Base-by-base conservation (phyloP, 2,888 invertebrate species). In the Folsomia candida region DNA sequence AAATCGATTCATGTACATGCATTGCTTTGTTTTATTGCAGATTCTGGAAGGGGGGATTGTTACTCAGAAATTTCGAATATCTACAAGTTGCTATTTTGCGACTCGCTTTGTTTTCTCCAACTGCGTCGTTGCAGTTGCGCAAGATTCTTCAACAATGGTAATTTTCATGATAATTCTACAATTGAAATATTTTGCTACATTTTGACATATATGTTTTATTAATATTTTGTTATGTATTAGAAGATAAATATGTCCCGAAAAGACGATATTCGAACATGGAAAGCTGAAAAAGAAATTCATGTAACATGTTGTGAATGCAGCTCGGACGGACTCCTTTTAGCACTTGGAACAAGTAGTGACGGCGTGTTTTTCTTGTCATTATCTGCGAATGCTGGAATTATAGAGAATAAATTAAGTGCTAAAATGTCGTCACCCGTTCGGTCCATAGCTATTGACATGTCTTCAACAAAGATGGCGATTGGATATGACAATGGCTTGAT, bases 401-500 rank as follows among this genome's bases (percentile, higher is more conserved):
- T n/a, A 3, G 26, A 51, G 2, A 54, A 20, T 6, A 54, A 54
- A 20, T n/a, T 54, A 54, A n/a, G n/a, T 54, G 65, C 51, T 2
- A 65, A 24, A 2, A 51, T 3, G 14, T 54, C 54, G 3, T 70
- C 70, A 29, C 73, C 73, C 14, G 72, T 76, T 58, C 51, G 75
- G 47, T 73, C 78, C 1, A 51, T 78, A 0, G 75, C 71, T 9
- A 71, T 76, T 58, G 75, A 76, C 28, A 61, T 54, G 2, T 63
- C 89, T 79, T 87, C 87, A 3, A 83, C 85, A 65, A 84, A 88
- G 70, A 83, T 90, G 18, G 89, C 89, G 0, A 81, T 89, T 79
- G 90, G 90, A 1, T 85, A 88, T 24, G 86, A 87, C 62, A 86
- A 85, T 25, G 90, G 90, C 0, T 83, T 86, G 72, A 87, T 90